phyloP scores from a whole-genome alignment of 2,113 vertebrate genomes.

The Scytalopus superciliaris region DNA sequence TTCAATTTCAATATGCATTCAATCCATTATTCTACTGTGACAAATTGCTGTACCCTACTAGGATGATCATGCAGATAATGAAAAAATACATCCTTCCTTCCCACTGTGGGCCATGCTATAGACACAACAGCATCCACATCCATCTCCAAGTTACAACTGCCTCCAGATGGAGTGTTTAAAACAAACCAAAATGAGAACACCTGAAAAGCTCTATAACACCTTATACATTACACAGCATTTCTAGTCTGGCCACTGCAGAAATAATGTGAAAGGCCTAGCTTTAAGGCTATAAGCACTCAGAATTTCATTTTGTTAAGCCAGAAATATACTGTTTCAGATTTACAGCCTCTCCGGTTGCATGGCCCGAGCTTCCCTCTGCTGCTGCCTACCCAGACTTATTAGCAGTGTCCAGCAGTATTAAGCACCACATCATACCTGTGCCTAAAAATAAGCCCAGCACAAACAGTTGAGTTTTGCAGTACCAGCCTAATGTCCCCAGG shows the following conservation, averaged over 20 bases:
- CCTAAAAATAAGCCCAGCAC: background rate
- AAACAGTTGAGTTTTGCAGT: background rate
- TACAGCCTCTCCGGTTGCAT: background rate
- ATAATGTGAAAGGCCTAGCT: background rate
- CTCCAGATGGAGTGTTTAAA: slow-evolving; percentile 9
- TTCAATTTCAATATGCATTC: background rate
- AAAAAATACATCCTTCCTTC: background rate
- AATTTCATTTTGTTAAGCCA: background rate
- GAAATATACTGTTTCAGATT: background rate
- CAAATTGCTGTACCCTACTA: background rate
- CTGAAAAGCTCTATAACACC: background rate
- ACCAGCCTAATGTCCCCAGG: background rate
- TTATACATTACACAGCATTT: background rate
- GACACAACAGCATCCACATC: background rate
- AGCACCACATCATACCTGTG: background rate
- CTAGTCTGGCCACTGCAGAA: background rate
- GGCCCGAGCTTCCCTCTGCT: background rate
- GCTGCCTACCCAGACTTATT: background rate
- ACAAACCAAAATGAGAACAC: background rate
- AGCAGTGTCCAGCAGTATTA: background rate
- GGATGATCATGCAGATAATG: rapidly evolving
- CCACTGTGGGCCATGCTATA: background rate
- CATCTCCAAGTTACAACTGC: background rate
- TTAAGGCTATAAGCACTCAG: background rate
- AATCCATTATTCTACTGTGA: background rate